Conservation (phyloP, 1,140 invertebrate species). For the Conus ventricosus region DNA sequence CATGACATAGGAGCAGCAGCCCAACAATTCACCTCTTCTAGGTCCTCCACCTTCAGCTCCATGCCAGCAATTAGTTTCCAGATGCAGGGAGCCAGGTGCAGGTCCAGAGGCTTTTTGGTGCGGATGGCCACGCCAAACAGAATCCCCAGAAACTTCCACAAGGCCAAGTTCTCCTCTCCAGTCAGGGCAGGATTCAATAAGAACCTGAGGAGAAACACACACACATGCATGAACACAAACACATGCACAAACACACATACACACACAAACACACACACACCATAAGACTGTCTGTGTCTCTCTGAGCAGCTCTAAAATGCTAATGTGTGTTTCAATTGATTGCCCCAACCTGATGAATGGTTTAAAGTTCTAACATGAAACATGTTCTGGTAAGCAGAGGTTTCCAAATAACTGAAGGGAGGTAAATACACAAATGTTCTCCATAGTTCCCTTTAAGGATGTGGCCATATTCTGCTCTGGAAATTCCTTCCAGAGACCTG, state of each 20-base stretch:
- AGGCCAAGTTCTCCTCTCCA: slow-evolving; percentile 76
- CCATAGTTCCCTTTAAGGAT: too few relatives aligned
- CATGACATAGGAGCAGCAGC: too few relatives aligned
- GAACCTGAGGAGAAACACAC: slow-evolving; percentile 66
- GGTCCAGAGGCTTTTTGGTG: slow-evolving; percentile 91
- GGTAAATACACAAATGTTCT: too few relatives aligned
- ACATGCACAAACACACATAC: background rate
- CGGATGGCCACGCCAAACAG: slow-evolving; percentile 97
- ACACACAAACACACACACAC: background rate
- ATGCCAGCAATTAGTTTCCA: slow-evolving; percentile 83
- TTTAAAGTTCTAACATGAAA: too few relatives aligned
- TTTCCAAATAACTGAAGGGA: too few relatives aligned
- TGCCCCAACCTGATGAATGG: too few relatives aligned
- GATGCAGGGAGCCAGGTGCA: slow-evolving; percentile 81
- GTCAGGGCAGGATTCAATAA: slow-evolving; percentile 80
- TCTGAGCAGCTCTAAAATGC: too few relatives aligned
- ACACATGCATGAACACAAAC: background rate
- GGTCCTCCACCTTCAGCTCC: slow-evolving; percentile 79
- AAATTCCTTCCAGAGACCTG: too few relatives aligned
- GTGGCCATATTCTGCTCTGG: too few relatives aligned
- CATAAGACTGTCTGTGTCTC: background rate
- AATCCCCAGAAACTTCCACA: slow-evolving; percentile 83
- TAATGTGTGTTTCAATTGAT: too few relatives aligned
- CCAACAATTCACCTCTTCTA: slow-evolving; percentile 77
- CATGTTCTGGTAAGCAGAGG: too few relatives aligned